Percentiles rank a stretch among this genome's conserved stretches.
These are phyloP conservation scores for Triplophysa yarkandensis DNA, from an alignment of 2,797 vertebrate species.

Conservation along the genomic window DNA sequence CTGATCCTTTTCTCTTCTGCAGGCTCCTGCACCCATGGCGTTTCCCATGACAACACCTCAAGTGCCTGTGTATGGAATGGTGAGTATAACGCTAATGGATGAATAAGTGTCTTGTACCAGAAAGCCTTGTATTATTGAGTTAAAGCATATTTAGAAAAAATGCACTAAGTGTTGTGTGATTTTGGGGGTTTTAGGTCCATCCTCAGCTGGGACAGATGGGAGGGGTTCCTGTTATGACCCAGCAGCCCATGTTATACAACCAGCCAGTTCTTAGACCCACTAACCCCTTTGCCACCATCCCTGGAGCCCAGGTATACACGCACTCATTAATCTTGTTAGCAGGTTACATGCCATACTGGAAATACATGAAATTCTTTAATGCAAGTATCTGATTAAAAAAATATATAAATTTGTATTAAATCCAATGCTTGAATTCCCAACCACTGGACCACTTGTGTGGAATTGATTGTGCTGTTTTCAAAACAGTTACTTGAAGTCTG, in stretches of 20 bases:
- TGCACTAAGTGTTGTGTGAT: background rate
- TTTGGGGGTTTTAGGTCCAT: conserved; percentile 73
- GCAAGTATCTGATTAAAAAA: background rate
- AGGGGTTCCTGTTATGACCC: conserved; percentile 80
- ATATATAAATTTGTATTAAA: background rate
- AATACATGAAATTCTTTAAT: background rate
- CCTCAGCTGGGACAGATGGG: conserved; percentile 86
- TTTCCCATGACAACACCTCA: conserved; percentile 88
- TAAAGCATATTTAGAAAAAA: background rate
- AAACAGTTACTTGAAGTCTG: background rate
- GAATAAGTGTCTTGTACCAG: background rate
- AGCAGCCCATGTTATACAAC: conserved; percentile 85
- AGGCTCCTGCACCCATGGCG: conserved; percentile 84
- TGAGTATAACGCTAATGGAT: conserved; percentile 64
- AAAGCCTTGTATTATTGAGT: background rate
- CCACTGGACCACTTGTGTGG: background rate
- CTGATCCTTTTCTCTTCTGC: background rate
- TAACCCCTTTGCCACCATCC: conserved; percentile 83
- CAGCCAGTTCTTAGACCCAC: conserved; percentile 86
- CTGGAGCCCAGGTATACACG: conserved; percentile 81
- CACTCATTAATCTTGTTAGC: background rate
- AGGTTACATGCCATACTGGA: background rate
- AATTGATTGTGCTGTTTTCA: background rate
- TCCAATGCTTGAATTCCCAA: background rate
- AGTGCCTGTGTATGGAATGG: conserved; percentile 96